A percentile compares a stretch with the other conserved stretches of the same genome.
Conservation (phyloP, 2,888 invertebrate genomes). For the Rosalia funebris region DNA sequence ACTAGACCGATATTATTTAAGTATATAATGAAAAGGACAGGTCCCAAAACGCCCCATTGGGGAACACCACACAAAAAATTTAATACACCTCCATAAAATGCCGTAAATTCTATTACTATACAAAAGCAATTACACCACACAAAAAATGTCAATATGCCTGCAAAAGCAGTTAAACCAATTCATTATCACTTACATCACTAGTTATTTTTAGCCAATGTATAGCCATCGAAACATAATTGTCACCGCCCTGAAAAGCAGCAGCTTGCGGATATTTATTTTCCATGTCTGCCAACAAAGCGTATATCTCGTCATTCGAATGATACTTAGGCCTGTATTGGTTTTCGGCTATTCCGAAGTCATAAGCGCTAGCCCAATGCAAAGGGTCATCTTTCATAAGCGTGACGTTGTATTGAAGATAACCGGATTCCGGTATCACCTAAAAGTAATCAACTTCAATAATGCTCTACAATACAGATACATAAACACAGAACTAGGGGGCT, state of each 20-base stretch:
- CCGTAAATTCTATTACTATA: no score
- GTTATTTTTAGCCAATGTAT: constrained; percentile 80
- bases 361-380: constrained; percentile 84
- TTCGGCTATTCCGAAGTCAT: constrained; percentile 77
- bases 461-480: constrained; percentile 3
- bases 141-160: no score
- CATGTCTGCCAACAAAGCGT: constrained; percentile 72
- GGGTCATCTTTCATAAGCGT: constrained; percentile 84
- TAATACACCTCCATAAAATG: no score
- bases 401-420: constrained; percentile 76
- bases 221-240: constrained; percentile 72
- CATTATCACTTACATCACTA: constrained; percentile 72
- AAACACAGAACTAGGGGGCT: not conserved
- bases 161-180: no score
- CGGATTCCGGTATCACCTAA: constrained; percentile 67
- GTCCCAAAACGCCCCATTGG: no score
- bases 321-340: constrained; percentile 75
- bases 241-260: constrained; percentile 77
- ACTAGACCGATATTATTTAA: no score
- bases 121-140: no score
- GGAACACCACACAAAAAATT: no score
- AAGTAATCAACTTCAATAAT: no score
- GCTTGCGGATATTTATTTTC: constrained; percentile 75
- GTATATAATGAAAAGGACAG: no score
- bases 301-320: constrained; percentile 73